Percentiles rank a stretch among this genome's conserved stretches.
phyloP scores from a whole-genome alignment of 1,140 invertebrate genomes.

The Musca vetustissima region DNA sequence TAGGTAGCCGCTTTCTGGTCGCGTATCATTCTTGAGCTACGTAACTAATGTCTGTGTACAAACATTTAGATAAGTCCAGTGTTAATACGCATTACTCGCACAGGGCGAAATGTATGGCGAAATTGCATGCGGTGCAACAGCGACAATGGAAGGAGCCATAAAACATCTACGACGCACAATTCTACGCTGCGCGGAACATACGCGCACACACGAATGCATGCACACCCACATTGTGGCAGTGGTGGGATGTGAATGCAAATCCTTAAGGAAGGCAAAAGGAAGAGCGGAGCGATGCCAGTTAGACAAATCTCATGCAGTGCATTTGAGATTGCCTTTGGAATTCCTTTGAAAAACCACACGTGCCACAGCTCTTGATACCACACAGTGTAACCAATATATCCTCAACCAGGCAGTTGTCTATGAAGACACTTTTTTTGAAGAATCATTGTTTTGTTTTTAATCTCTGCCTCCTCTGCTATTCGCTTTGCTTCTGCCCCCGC shows the following conservation, averaged over 20 bases:
- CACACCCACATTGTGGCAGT: background rate
- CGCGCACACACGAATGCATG: no score
- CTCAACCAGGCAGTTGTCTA: background rate
- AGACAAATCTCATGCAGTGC: background rate
- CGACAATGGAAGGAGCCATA: no score
- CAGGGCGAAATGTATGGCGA: no score
- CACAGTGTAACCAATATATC: slow-evolving; percentile 19
- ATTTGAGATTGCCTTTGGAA: slow-evolving; percentile 4
- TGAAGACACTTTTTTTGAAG: no score
- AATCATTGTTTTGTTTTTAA: slow-evolving; percentile 1
- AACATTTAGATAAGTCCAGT: slow-evolving; percentile 2
- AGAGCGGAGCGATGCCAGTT: background rate
- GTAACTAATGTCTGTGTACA: slow-evolving; percentile 18
- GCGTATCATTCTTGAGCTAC: background rate
- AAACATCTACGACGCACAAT: no score
- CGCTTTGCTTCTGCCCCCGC: no score
- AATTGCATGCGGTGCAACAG: no score
- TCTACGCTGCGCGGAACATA: no score
- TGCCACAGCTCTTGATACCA: slow-evolving; percentile 22
- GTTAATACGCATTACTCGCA: no score
- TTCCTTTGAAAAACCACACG: slow-evolving; percentile 23
- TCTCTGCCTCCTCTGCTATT: background rate
- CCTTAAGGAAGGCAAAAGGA: background rate
- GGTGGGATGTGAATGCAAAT: background rate
- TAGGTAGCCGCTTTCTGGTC: slow-evolving; percentile 17